phyloP scores from a whole-genome alignment of 1,140 invertebrate genomes.

The Idris sp. region DNA sequence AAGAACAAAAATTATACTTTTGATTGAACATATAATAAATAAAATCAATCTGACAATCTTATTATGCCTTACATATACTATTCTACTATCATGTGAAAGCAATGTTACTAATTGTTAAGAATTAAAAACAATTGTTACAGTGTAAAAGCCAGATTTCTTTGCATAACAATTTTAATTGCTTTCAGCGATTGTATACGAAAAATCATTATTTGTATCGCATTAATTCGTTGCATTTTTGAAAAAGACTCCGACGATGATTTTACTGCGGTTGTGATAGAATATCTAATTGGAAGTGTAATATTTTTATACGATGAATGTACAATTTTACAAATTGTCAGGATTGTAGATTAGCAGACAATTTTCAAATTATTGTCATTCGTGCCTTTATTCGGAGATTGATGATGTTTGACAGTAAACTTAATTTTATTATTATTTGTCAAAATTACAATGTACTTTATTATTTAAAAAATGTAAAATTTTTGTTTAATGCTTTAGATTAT shows the following conservation, averaged over 20 bases:
- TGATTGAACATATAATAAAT: slow-evolving; percentile 7
- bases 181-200: slow-evolving; percentile 3
- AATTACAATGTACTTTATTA: background rate
- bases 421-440: too few relatives aligned
- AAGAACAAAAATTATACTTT: background rate
- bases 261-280: slow-evolving; percentile 51
- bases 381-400: slow-evolving; percentile 38
- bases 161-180: slow-evolving; percentile 1
- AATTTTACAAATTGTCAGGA: slow-evolving; percentile 13
- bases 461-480: too few relatives aligned
- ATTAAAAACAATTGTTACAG: slow-evolving; percentile 4
- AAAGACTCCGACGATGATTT: slow-evolving; percentile 34
- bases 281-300: slow-evolving; percentile 50
- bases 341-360: slow-evolving; percentile 15
- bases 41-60: slow-evolving; percentile 6
- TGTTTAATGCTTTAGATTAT: too few relatives aligned
- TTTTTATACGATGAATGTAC: slow-evolving; percentile 65
- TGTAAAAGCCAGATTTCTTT: slow-evolving; percentile 3
- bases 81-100: slow-evolving; percentile 10
- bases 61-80: slow-evolving; percentile 30
- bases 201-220: slow-evolving; percentile 6
- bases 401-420: slow-evolving; percentile 15
- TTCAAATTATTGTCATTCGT: slow-evolving; percentile 27
- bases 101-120: slow-evolving; percentile 18
- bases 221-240: slow-evolving; percentile 33